Evolutionary conservation across 35 echinoderm and acorn worm genomes (phyloP).

Genomic region (Eucidaris tribuloides): DNA sequence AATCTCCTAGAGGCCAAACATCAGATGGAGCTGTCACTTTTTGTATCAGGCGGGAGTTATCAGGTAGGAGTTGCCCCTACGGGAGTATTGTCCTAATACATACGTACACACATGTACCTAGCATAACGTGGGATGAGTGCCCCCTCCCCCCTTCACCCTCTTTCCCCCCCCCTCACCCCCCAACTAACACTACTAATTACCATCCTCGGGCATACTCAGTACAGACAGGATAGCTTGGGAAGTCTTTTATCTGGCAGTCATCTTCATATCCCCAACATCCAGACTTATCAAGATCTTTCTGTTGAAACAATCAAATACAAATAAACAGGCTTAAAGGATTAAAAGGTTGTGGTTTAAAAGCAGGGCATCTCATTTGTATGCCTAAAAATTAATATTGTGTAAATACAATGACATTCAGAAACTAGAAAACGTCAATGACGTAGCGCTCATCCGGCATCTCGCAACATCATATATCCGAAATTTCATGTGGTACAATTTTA

Average conservation of each 20-base stretch:
- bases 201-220: neutral
- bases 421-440: too few relatives aligned
- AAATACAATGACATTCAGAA: too few relatives aligned
- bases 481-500: too few relatives aligned
- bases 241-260: neutral
- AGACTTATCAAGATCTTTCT: slow-evolving; percentile 15
- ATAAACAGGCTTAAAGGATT: too few relatives aligned
- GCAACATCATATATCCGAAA: too few relatives aligned
- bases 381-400: too few relatives aligned
- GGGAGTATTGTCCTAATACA: neutral
- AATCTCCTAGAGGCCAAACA: too few relatives aligned
- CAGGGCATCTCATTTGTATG: too few relatives aligned
- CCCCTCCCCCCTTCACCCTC: neutral
- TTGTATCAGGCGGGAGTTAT: neutral
- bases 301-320: neutral
- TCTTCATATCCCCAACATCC: slow-evolving; percentile 48
- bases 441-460: too few relatives aligned
- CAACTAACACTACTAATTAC: neutral
- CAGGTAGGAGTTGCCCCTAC: neutral
- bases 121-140: neutral
- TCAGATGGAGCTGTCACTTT: too few relatives aligned
- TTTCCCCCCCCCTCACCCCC: neutral
- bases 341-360: too few relatives aligned
- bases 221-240: slow-evolving; percentile 15
- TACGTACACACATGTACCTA: neutral